Evolutionary conservation across 2,797 vertebrate species (phyloP).

Genomic region (Tolypeutes matacus): DNA sequence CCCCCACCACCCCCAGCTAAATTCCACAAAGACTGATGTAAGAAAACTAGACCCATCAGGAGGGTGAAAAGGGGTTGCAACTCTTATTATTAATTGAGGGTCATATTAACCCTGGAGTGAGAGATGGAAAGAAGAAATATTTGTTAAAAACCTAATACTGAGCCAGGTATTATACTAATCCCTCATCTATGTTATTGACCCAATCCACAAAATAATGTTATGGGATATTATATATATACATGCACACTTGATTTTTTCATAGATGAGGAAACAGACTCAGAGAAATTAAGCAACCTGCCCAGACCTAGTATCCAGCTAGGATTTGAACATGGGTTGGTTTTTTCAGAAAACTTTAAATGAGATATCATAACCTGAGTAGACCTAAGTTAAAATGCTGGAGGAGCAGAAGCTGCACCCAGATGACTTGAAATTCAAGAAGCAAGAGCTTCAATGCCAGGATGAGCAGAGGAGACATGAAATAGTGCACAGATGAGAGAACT

Average conservation of each 20-base stretch:
- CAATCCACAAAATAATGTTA: neutral
- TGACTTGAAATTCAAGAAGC: slow-evolving; percentile 8
- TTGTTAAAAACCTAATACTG: neutral
- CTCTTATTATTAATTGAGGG: neutral
- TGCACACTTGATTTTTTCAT: neutral
- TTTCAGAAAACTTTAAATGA: neutral
- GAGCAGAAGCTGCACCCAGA: neutral
- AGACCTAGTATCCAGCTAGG: neutral
- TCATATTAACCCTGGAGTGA: neutral
- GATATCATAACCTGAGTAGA: neutral
- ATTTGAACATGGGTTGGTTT: neutral
- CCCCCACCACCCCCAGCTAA: neutral
- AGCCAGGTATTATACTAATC: neutral
- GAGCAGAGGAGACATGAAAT: neutral
- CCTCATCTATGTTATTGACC: neutral
- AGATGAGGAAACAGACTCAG: neutral
- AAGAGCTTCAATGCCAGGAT: neutral
- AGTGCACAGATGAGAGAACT: neutral
- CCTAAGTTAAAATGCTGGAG: neutral
- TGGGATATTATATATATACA: neutral
- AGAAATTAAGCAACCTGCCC: neutral
- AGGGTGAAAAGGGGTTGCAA: neutral
- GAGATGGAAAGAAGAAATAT: neutral
- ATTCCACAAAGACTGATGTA: slow-evolving; percentile 14
- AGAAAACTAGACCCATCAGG: neutral